Conservation (phyloP, 2,113 vertebrate genomes). For the Sturnira hondurensis region DNA sequence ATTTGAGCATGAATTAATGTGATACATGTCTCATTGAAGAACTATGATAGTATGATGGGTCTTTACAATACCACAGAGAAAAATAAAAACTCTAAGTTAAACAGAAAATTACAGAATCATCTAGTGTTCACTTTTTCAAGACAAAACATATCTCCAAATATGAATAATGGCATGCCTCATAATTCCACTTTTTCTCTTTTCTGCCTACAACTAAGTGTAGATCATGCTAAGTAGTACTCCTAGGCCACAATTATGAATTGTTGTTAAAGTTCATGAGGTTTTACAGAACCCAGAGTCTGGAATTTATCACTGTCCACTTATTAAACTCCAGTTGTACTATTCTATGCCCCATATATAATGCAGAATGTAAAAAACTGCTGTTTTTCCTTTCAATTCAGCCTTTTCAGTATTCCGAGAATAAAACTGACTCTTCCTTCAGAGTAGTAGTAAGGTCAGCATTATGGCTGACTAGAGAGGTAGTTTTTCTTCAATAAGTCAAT, state of each 20-base stretch:
- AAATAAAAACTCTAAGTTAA: not conserved
- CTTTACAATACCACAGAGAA: not conserved
- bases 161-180: not conserved
- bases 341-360: not conserved
- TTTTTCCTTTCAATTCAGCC: not conserved
- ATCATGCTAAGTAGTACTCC: not conserved
- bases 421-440: not conserved
- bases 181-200: not conserved
- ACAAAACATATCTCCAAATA: conserved; percentile 14
- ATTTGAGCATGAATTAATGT: not conserved
- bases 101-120: conserved; percentile 15
- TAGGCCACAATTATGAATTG: not conserved
- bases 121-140: not conserved
- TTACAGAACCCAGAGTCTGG: not conserved
- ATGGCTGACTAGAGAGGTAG: not conserved
- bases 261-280: not conserved
- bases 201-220: not conserved
- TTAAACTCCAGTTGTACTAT: not conserved
- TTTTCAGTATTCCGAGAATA: not conserved
- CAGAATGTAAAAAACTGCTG: not conserved
- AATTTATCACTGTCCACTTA: not conserved
- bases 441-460: not conserved
- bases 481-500: not conserved
- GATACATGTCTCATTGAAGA: not conserved
- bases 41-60: not conserved